Evolutionary conservation across 35 echinoderm and acorn worm species (phyloP), one percentile per base, ranked within the genome.

Genomic region (Ophioderma brevispina): DNA sequence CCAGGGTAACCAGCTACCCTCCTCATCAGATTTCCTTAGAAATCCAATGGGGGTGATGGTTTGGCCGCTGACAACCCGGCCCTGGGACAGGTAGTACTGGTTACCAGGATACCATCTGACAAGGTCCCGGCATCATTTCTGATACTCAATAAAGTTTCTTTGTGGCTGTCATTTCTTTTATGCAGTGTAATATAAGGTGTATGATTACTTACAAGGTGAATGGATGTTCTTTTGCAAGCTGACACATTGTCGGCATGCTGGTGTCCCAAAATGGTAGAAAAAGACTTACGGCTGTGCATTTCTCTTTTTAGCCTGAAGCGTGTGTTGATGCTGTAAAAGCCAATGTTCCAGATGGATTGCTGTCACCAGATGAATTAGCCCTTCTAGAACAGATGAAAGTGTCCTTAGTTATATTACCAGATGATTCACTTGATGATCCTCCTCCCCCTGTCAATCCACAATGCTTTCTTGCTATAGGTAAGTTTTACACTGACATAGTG

Each of bases 391-490:
- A 80, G 64, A 32, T 96, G 87, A 92, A 93, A 37, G 81, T 76
- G 23, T 89, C 87, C 50, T 88, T 94, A 32, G 37, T 90, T 43
- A 88, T 84, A 56, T 32, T 81, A 37, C 46, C 55, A 17, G 87
- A 89, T 31, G 84, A 87, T 28, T 42, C 63, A 32, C 82, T 81
- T 52, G 92, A 93, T 39, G 82, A 91, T 17, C 75, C 82, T 28
- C 90, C 82, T n/a, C 91, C 94, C 31, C 87, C 94, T 32, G 88
- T 96, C 82, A 92, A 88, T 34, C 91, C 94, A 32, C 87, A 92
- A 77, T 88, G 87, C 32, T 96, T 96, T 64, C 84, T 96, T 82
- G 91, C 90, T 34, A 80, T 96, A 93, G 94, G 94, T 96, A 39
- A 82, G 91, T 32, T 77, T 77, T 30, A 77, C 18, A 49, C n/a